These are phyloP conservation scores for Actinia tenebrosa DNA, from an alignment of 64 coral and sea anemone species.

Conservation along the genomic window DNA sequence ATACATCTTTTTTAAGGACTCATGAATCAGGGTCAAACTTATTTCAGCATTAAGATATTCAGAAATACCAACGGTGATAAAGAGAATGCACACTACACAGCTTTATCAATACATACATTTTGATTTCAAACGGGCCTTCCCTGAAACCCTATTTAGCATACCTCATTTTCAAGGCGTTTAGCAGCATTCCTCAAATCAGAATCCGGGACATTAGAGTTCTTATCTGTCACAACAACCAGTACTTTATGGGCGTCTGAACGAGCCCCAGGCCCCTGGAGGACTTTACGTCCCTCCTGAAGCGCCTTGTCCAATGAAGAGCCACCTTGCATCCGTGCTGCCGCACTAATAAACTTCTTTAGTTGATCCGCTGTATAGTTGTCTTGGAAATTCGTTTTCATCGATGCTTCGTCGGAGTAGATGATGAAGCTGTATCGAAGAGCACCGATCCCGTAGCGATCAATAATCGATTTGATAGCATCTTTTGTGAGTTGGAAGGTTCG, in stretches of 20 bases:
- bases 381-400: constrained; percentile 24
- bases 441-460: constrained; percentile 74
- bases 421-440: constrained; percentile 62
- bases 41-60: too few species aligned
- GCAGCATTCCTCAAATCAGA: constrained; percentile 4
- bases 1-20: too few species aligned
- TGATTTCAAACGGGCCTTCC: too few species aligned
- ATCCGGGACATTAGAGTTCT: constrained; percentile 30
- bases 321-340: neutral
- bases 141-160: neutral
- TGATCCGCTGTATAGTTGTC: constrained; percentile 26
- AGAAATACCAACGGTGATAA: too few species aligned
- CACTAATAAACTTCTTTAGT: neutral
- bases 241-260: constrained; percentile 29
- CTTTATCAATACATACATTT: too few species aligned
- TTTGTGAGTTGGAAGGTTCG: constrained; percentile 61
- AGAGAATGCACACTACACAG: too few species aligned
- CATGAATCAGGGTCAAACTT: too few species aligned
- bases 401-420: constrained; percentile 26
- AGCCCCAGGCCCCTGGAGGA: constrained; percentile 25
- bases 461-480: constrained; percentile 50
- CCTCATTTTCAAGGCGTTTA: constrained; percentile 33
- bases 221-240: constrained; percentile 46
- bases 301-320: constrained; percentile 24
- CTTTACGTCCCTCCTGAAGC: constrained; percentile 18